A percentile compares a stretch with the other conserved stretches of the same genome.
phyloP scores from a whole-genome alignment of 2,797 vertebrate genomes.

The Sebastes alutus region DNA sequence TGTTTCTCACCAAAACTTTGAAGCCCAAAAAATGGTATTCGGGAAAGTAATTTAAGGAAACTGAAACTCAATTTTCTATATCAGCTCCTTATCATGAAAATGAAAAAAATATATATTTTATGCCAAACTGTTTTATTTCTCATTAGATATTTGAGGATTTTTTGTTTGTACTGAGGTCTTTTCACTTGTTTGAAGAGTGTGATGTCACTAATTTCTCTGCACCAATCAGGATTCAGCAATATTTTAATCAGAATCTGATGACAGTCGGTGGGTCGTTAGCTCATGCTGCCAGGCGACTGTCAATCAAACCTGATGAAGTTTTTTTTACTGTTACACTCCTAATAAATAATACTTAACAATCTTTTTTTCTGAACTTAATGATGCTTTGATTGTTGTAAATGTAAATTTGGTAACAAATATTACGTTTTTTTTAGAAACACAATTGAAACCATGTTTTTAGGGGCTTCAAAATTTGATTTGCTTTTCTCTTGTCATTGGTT shows the following conservation, averaged over 20 bases:
- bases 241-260: neutral
- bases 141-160: neutral
- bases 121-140: neutral
- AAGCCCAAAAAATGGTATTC: too few species aligned
- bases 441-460: neutral
- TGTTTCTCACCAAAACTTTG: too few species aligned
- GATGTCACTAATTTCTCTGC: neutral
- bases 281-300: too few species aligned
- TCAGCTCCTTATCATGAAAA: neutral
- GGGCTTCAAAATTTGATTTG: neutral
- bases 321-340: neutral
- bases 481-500: neutral
- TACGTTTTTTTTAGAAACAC: neutral
- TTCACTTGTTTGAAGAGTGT: neutral
- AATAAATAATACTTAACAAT: neutral
- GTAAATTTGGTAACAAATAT: neutral
- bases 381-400: neutral
- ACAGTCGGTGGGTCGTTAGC: too few species aligned
- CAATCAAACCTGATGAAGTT: neutral
- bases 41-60: neutral
- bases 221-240: neutral
- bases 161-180: neutral
- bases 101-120: accelerated
- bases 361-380: neutral
- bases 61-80: neutral